A percentile compares a stretch with the other conserved stretches of the same genome.
Evolutionary conservation across 1,140 invertebrate species (phyloP).

Genomic region (Euura lappo): DNA sequence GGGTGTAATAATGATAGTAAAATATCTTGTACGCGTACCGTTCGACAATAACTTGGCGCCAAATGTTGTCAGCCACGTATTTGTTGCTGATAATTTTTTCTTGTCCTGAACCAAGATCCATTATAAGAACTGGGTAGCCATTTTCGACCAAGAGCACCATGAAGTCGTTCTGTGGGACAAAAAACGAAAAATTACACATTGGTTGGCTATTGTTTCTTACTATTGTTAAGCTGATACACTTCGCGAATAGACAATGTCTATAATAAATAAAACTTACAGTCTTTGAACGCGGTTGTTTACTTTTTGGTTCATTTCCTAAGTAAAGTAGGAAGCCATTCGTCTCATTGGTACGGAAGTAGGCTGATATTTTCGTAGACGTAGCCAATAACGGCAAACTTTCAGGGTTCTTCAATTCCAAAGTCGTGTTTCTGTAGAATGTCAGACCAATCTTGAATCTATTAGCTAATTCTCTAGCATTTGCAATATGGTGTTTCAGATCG

Average conservation of each 20-base stretch:
- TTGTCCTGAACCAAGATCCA: conserved; percentile 88
- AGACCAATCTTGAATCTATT: conserved; percentile 81
- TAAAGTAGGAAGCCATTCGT: conserved; percentile 86
- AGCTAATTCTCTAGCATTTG: conserved; percentile 78
- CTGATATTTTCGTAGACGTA: conserved; percentile 84
- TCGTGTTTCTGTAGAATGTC: conserved; percentile 82
- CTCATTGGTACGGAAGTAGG: conserved; percentile 85
- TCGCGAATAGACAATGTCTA: conserved; percentile 13
- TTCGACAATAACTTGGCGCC: conserved; percentile 90
- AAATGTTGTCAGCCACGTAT: conserved; percentile 82
- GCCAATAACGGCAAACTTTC: conserved; percentile 80
- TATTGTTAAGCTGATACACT: neutral
- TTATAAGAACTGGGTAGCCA: conserved; percentile 83
- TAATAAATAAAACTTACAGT: conserved; percentile 59
- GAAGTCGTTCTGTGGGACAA: conserved; percentile 79
- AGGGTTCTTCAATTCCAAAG: conserved; percentile 85
- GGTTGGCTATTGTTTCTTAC: neutral
- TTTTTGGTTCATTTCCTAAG: conserved; percentile 85
- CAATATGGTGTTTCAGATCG: conserved; percentile 77
- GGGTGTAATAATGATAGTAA: neutral
- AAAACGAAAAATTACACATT: neutral
- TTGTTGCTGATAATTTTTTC: conserved; percentile 77
- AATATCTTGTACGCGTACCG: conserved; percentile 62
- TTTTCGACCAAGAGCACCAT: conserved; percentile 90
- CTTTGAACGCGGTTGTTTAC: conserved; percentile 68